These are phyloP conservation scores for Microtus montanus DNA, from an alignment of 2,113 vertebrate genomes.

Conservation along the genomic window DNA sequence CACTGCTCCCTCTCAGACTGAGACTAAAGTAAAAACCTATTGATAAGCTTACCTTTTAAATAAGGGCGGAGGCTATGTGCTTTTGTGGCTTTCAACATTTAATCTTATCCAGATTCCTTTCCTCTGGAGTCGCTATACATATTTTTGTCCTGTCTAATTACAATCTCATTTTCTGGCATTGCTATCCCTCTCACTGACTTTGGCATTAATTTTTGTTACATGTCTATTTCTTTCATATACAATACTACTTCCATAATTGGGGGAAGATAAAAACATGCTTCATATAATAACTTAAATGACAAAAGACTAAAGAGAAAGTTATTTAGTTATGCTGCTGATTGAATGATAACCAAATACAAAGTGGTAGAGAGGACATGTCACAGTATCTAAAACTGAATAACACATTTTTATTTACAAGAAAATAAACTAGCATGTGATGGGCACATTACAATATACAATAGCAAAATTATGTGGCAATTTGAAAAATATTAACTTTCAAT, in stretches of 20 bases:
- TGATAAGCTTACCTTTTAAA: background rate
- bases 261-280: background rate
- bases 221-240: background rate
- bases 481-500: background rate
- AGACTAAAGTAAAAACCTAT: background rate
- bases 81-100: background rate
- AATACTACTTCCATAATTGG: background rate
- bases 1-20: background rate
- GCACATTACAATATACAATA: background rate
- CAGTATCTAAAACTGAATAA: background rate
- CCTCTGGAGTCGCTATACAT: background rate
- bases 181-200: background rate
- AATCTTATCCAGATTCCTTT: background rate
- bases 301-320: background rate
- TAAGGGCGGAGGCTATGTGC: background rate
- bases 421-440: background rate
- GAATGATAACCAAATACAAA: background rate
- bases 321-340: background rate
- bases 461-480: background rate
- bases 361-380: background rate
- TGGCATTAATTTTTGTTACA: conserved; percentile 21
- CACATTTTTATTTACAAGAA: background rate
- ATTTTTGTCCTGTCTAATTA: background rate
- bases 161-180: background rate
- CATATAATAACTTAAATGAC: background rate